These are phyloP conservation scores for Euglossa dilemma DNA, from an alignment of 1,140 invertebrate species.

Conservation along the genomic window DNA sequence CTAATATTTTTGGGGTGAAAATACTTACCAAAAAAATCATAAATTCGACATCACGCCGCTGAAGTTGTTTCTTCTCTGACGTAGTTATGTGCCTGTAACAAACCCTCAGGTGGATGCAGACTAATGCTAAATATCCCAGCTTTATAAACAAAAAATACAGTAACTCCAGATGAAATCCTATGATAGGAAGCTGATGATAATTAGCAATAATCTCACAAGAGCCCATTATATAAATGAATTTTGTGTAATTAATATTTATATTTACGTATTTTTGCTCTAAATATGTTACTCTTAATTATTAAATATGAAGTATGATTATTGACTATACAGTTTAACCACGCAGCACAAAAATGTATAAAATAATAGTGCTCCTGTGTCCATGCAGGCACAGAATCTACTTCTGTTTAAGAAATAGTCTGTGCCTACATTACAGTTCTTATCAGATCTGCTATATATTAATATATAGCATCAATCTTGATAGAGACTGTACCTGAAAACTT, in stretches of 20 bases:
- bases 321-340: neutral
- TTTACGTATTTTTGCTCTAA: neutral
- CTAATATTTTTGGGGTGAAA: conserved; percentile 52
- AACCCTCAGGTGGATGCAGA: conserved; percentile 86
- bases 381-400: conserved; percentile 85
- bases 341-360: conserved; percentile 46
- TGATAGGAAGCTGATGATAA: conserved; percentile 75
- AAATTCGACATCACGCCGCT: conserved; percentile 78
- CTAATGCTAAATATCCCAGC: conserved; percentile 80
- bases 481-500: conserved; percentile 86
- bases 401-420: conserved; percentile 83
- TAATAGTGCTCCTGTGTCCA: conserved; percentile 79
- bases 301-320: neutral
- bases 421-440: conserved; percentile 82
- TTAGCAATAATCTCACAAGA: conserved; percentile 80
- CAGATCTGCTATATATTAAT: conserved; percentile 55
- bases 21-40: conserved; percentile 80
- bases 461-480: conserved; percentile 59
- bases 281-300: neutral
- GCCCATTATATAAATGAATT: conserved; percentile 66
- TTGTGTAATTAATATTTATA: neutral
- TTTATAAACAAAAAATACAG: conserved; percentile 62
- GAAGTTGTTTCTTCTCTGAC: conserved; percentile 78
- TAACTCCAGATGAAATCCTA: conserved; percentile 57
- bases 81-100: conserved; percentile 85